phyloP scores from a whole-genome alignment of 2,888 invertebrate species.

The Cenopis cana region DNA sequence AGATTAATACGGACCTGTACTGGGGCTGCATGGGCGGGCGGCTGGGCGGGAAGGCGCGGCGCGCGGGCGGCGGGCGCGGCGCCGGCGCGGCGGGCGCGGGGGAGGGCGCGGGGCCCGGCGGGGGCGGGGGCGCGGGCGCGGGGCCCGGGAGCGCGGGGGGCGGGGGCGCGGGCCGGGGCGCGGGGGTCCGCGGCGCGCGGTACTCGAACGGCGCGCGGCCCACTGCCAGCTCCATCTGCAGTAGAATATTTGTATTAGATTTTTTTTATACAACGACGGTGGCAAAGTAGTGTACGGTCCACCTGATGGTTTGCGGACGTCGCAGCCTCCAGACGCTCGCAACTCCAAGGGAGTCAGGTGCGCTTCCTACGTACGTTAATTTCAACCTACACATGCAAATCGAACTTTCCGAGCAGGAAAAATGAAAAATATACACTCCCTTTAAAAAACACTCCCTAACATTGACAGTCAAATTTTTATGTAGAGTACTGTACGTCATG shows the following conservation, averaged over 20 bases:
- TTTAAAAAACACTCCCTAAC: no score
- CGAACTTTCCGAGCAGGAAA: no score
- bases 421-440: neutral
- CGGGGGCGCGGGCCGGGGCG: constrained; percentile 50
- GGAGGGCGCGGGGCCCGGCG: constrained; percentile 51
- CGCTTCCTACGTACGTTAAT: no score
- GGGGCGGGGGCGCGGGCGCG: constrained; percentile 47
- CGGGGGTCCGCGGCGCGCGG: constrained; percentile 61
- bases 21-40: constrained; percentile 45
- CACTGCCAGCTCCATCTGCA: constrained; percentile 78
- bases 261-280: no score
- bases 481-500: no score
- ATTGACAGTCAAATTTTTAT: no score
- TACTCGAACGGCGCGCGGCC: constrained; percentile 74
- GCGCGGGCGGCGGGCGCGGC: constrained; percentile 51
- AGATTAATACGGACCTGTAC: constrained; percentile 3
- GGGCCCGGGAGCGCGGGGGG: no score
- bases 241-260: constrained; percentile 1
- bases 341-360: no score
- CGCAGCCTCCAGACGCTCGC: no score
- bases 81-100: constrained; percentile 51
- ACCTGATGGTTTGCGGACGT: no score
- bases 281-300: no score
- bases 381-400: no score
- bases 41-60: constrained; percentile 50